Conservation (phyloP, 2,888 invertebrate genomes). For the Electrophaes corylata region DNA sequence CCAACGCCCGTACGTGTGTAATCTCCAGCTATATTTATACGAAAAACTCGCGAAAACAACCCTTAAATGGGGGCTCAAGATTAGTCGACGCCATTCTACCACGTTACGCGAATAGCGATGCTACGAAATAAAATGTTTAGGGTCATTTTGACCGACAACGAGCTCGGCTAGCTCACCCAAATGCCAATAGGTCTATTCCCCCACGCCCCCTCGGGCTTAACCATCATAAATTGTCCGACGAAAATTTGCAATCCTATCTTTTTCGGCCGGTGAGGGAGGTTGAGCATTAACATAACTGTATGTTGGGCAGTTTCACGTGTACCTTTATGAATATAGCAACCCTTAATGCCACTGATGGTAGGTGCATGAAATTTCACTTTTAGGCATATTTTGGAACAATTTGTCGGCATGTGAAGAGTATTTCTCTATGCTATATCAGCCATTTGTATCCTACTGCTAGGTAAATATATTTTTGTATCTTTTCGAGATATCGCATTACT, state of each 20-base stretch:
- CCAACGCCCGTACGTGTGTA: slow-evolving; percentile 54
- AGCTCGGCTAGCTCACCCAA: slow-evolving; percentile 75
- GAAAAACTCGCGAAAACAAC: slow-evolving; percentile 72
- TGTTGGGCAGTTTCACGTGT: slow-evolving; percentile 71
- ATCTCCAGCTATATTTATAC: slow-evolving; percentile 69
- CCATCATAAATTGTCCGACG: slow-evolving; percentile 81
- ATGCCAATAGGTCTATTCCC: slow-evolving; percentile 80
- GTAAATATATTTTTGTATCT: not conserved
- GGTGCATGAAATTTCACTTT: slow-evolving; percentile 50
- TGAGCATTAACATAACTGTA: slow-evolving; percentile 80
- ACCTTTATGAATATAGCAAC: slow-evolving; percentile 68
- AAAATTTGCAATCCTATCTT: slow-evolving; percentile 84
- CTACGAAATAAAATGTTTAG: slow-evolving; percentile 83
- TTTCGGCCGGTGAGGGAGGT: slow-evolving; percentile 74
- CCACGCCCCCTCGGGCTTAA: slow-evolving; percentile 69
- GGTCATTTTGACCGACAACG: slow-evolving; percentile 80
- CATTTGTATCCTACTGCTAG: not conserved
- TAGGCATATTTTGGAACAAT: slow-evolving; percentile 30
- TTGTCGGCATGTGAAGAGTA: not conserved
- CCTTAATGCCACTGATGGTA: slow-evolving; percentile 40
- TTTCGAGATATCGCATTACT: no score
- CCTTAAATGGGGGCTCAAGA: slow-evolving; percentile 76
- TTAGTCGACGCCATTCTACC: slow-evolving; percentile 74
- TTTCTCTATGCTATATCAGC: not conserved
- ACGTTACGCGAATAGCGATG: slow-evolving; percentile 76